phyloP scores from a whole-genome alignment of 2,797 vertebrate genomes.

The Sebastes melanostomus region DNA sequence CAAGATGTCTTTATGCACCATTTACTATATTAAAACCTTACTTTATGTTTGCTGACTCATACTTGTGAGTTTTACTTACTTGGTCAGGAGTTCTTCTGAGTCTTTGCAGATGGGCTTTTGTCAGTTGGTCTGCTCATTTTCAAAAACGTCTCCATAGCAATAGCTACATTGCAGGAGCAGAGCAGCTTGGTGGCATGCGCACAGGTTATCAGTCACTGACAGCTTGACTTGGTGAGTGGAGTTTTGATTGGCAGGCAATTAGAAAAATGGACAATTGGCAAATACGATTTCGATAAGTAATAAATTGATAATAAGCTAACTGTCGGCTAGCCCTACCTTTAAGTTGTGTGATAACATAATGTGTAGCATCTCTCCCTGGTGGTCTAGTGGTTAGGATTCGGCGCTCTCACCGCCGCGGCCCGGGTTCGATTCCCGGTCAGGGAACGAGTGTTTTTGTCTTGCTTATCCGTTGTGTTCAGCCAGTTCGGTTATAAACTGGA shows the following conservation, averaged over 20 bases:
- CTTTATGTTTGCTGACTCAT: neutral
- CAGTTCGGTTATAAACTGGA: neutral
- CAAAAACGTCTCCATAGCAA: neutral
- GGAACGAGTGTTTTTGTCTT: slow-evolving; percentile 42
- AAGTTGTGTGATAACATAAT: rapidly evolving
- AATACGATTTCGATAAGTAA: neutral
- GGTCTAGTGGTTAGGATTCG: slow-evolving; percentile 85
- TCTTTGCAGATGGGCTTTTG: neutral
- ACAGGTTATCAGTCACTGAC: neutral
- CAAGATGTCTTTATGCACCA: neutral
- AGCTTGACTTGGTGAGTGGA: too few species aligned
- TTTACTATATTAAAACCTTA: neutral
- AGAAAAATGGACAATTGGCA: neutral
- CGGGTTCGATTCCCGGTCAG: slow-evolving; percentile 81
- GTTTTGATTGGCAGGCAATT: neutral
- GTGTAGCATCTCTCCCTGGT: slow-evolving; percentile 53
- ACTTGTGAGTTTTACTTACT: neutral
- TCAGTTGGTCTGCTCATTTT: neutral
- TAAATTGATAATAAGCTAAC: neutral
- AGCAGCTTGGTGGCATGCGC: neutral
- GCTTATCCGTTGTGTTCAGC: neutral
- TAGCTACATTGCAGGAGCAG: neutral
- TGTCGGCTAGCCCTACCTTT: too few species aligned
- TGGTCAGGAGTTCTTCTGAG: neutral
- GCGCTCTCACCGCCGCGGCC: slow-evolving; percentile 77